Percentiles rank a stretch among this genome's conserved stretches.
phyloP scores from a whole-genome alignment of 2,113 vertebrate genomes.

The Elachura formosa region DNA sequence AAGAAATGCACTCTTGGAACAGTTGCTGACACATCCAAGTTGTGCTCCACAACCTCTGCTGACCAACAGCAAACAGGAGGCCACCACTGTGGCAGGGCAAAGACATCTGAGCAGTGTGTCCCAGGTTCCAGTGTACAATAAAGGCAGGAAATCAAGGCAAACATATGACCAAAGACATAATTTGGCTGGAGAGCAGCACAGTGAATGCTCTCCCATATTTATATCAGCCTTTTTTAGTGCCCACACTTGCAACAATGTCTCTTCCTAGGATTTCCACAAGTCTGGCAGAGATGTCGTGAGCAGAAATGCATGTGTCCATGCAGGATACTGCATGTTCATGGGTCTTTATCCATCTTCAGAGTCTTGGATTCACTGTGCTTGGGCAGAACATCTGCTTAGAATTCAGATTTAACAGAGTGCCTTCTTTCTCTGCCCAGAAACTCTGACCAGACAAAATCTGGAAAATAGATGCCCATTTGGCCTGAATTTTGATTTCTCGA shows the following conservation, averaged over 20 bases:
- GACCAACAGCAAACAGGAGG: neutral
- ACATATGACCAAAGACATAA: neutral
- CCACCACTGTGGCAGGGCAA: neutral
- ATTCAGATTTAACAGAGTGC: neutral
- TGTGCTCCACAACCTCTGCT: neutral
- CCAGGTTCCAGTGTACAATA: neutral
- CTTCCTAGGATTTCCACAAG: neutral
- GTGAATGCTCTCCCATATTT: neutral
- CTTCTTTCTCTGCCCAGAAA: neutral
- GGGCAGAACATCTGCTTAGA: neutral
- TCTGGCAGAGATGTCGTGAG: neutral
- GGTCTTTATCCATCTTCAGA: neutral
- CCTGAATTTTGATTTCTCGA: neutral
- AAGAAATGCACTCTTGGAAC: neutral
- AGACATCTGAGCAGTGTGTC: neutral
- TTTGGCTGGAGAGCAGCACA: neutral
- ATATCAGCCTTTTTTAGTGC: neutral
- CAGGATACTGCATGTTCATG: neutral
- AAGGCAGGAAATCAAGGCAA: neutral
- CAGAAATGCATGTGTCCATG: neutral
- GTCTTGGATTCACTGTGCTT: neutral
- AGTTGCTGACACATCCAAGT: neutral
- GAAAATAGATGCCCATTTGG: neutral
- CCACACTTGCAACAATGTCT: fast-evolving
- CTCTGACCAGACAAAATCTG: neutral